Evolutionary conservation across 1,140 invertebrate species (phyloP), one percentile per base, ranked within the genome.

Genomic region (Philopotamus ludificatus): DNA sequence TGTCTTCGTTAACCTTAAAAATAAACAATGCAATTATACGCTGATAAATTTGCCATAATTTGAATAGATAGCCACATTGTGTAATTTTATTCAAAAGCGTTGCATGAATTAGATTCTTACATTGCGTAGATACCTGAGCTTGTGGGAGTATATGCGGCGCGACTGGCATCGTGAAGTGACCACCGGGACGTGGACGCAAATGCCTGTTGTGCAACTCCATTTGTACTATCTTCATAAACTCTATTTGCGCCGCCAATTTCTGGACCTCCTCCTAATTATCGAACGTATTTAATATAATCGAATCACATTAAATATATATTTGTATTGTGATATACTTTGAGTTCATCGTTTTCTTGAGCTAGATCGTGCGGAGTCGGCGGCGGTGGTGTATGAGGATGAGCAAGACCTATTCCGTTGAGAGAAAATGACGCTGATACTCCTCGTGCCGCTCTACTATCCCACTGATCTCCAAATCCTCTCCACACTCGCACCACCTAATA

Each of bases 151-250:
- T 51, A 12, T 39, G 79, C 45, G 50, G 78, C 72, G 73, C 78
- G 72, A 71, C 79, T 62, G 73, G 83, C 67, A 80, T 76, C 57
- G 82, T 88, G 75, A 93, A 92, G 74, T 92, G 91, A 9, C 89
- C 87, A 9, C 90, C 90, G 2, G 86, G 84, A 71, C 92, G 90
- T 44, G 90, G 89, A 71, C 92, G 90, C 60, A 94, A 76, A 75
- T 95, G 93, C 15, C 92, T 81, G 76, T 95, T 95, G 76, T 94
- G 91, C 78, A 92, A 87, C 74, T 93, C 89, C 93, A 95, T 94
- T 69, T 93, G 90, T 7, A 93, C 91, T 72, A 93, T 93, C 77
- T 93, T 94, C 89, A 94, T 92, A 73, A 92, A 92, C 74, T 95
- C 92, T 68, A 95, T 93, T 77, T 94, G 92, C 9, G 91, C 89